Evolutionary conservation across 2,113 vertebrate species (phyloP), one percentile per base, ranked within the genome.

Genomic region (Trochalopteron elliotii): DNA sequence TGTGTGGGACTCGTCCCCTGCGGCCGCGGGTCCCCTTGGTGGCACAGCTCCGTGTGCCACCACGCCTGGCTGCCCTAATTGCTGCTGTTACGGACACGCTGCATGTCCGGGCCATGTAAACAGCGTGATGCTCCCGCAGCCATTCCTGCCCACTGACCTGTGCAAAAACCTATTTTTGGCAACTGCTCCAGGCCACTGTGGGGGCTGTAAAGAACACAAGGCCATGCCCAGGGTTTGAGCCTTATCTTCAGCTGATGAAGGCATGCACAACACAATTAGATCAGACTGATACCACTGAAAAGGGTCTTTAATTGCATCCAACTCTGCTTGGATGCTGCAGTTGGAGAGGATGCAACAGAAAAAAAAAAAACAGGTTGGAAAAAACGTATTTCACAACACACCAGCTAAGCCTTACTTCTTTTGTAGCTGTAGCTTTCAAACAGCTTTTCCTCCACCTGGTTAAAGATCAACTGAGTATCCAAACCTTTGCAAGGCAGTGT

Each of bases 151-250:
- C 78, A 87, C 86, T 98, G 97, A 97, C 95, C 97, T 97, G 95
- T 77, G 96, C 56, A 81, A 95, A 96, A 92, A 65, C 69, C 97
- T 98, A 97, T 97, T 98, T 98, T 98, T 97, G 97, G 97, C 97
- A 96, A 94, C 74, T 77, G 96, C 92, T 78, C 13, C 49, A 64
- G 94, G 94, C 75, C 80, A 70, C 57, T 88, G 13, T 49, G 60
- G 85, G 87, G 6, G 33, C n/a, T 87, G 82, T 31, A 81, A 91
- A 84, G 67, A 75, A 72, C 80, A 57, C 74, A 30, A 75, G 86
- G 85, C 94, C 61, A 2, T 49, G 76, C 88, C 87, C 40, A 9
- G 2, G 17, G 56, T 78, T 78, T 22, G 55, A 77, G 87, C 82
- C 50, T 94, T 87, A 90, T 88, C 89, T 85, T 88, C 88, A 74